phyloP scores from a whole-genome alignment of 2,888 invertebrate species.

The Tetramorium bicarinatum region DNA sequence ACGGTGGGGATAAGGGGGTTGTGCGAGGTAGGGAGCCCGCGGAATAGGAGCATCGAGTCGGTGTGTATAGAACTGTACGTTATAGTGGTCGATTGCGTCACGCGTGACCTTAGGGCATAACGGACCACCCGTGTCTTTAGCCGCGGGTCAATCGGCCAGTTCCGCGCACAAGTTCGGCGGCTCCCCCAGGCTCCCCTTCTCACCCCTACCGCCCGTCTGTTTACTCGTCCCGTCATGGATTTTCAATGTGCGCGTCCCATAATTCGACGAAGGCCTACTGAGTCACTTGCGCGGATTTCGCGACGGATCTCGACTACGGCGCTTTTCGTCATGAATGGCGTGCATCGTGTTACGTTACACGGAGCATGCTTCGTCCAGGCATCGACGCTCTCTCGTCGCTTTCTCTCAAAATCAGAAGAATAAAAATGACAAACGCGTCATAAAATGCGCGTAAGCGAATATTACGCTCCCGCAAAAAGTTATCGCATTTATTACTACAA shows the following conservation, averaged over 20 bases:
- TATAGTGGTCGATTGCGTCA: conserved; percentile 79
- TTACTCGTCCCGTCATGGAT: conserved; percentile 62
- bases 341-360: background rate
- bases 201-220: conserved; percentile 53
- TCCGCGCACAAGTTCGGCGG: conserved; percentile 60
- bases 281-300: conserved; percentile 64
- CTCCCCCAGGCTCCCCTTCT: conserved; percentile 61
- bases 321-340: conserved; percentile 11
- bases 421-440: background rate
- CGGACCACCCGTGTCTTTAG: conserved; percentile 82
- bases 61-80: conserved; percentile 56
- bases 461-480: background rate
- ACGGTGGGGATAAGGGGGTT: conserved; percentile 63
- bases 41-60: conserved; percentile 79
- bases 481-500: background rate
- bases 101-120: conserved; percentile 84
- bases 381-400: background rate
- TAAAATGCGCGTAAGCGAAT: background rate
- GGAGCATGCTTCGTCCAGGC: background rate
- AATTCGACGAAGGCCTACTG: conserved; percentile 77
- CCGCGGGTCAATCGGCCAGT: conserved; percentile 83
- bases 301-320: conserved; percentile 61
- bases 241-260: conserved; percentile 72
- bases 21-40: conserved; percentile 59
- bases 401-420: background rate